Conservation (phyloP, 2,113 vertebrate genomes). For the Polypterus senegalus region DNA sequence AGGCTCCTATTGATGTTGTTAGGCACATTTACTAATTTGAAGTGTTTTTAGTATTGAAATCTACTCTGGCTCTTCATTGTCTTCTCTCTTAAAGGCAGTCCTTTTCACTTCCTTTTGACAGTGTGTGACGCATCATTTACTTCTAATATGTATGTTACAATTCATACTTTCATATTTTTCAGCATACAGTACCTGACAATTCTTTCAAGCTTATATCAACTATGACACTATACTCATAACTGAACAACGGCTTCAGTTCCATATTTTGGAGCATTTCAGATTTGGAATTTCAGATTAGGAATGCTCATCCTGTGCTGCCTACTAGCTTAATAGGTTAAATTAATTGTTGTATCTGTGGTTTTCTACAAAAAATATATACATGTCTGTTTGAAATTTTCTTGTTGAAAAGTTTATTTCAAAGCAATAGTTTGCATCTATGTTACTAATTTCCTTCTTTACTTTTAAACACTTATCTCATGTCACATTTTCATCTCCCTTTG, state of each 20-base stretch:
- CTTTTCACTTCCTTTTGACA: no score
- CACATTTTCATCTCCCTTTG: no score
- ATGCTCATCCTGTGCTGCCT: neutral
- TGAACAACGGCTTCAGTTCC: neutral
- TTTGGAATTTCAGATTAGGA: neutral
- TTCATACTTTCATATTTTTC: neutral
- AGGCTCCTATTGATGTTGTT: no score
- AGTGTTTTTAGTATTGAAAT: no score
- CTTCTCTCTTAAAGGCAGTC: no score
- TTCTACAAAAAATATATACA: neutral
- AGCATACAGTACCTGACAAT: neutral
- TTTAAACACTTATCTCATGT: no score
- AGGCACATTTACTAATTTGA: no score
- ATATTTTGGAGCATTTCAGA: neutral
- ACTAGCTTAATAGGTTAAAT: neutral
- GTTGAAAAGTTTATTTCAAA: neutral
- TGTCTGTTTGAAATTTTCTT: neutral
- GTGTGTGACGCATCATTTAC: no score
- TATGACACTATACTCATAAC: neutral
- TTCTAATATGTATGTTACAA: no score
- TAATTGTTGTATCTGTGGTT: neutral
- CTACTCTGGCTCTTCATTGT: no score
- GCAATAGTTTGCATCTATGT: no score
- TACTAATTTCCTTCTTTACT: no score
- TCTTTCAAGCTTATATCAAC: neutral